Conservation (phyloP, 2,888 invertebrate genomes). For the Amphipoea lucens region DNA sequence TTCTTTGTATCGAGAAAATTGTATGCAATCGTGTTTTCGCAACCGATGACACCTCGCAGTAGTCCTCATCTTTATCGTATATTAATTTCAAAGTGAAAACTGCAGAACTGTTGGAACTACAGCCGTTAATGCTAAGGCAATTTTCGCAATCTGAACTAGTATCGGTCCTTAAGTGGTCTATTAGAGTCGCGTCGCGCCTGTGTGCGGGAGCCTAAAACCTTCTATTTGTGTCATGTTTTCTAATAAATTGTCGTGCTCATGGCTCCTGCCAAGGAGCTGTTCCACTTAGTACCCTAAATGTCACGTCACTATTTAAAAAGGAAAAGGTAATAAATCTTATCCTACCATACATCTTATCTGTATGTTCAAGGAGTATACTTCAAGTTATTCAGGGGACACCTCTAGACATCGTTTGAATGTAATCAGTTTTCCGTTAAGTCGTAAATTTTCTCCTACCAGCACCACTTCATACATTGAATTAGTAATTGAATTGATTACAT, state of each 20-base stretch:
- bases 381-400: conserved; percentile 59
- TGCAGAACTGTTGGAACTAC: too few relatives aligned
- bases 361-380: conserved; percentile 41
- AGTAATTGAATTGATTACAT: conserved; percentile 45
- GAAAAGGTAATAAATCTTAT: conserved; percentile 49
- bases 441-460: conserved; percentile 59
- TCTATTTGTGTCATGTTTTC: neutral
- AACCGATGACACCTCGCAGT: too few relatives aligned
- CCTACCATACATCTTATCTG: conserved; percentile 38
- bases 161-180: too few relatives aligned
- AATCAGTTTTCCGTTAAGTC: conserved; percentile 55
- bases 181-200: neutral
- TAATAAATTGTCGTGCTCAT: neutral
- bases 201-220: neutral
- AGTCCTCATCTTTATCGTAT: too few relatives aligned
- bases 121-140: too few relatives aligned
- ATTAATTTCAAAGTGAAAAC: too few relatives aligned
- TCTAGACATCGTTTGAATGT: conserved; percentile 50
- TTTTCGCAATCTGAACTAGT: too few relatives aligned
- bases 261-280: neutral
- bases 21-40: too few relatives aligned
- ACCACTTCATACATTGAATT: conserved; percentile 48
- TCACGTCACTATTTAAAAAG: conserved; percentile 26
- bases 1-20: too few relatives aligned
- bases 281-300: conserved; percentile 20